phyloP scores from a whole-genome alignment of 2,113 vertebrate genomes.

The Syngnathoides biaculeatus region DNA sequence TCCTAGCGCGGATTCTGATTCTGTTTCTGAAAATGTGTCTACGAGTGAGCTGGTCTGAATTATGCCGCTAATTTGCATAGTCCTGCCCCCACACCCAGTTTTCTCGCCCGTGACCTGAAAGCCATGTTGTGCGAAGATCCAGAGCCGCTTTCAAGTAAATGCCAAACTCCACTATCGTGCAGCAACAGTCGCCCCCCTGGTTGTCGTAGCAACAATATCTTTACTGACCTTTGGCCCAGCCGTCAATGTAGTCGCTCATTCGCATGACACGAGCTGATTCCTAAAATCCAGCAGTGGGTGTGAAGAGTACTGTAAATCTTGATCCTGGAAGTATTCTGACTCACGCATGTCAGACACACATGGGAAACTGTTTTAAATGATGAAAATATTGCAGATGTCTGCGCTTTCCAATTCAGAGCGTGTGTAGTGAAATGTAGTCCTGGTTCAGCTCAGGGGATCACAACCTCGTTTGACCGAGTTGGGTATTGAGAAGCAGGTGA shows the following conservation, averaged over 20 bases:
- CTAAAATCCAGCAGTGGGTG: background rate
- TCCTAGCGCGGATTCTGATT: too few species aligned
- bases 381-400: background rate
- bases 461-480: slow-evolving; percentile 20
- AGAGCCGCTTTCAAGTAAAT: too few species aligned
- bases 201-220: background rate
- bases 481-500: slow-evolving; percentile 40
- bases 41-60: background rate
- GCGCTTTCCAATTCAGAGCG: background rate
- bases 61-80: background rate
- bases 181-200: background rate
- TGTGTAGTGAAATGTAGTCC: background rate
- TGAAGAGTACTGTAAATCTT: background rate
- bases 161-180: too few species aligned
- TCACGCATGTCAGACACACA: background rate
- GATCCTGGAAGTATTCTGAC: background rate
- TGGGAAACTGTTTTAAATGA: background rate
- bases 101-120: too few species aligned
- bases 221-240: background rate
- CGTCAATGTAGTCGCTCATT: background rate
- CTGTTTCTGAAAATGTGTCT: background rate
- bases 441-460: slow-evolving; percentile 10
- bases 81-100: background rate
- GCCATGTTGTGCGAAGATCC: too few species aligned
- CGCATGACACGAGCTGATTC: background rate